These are phyloP conservation scores for Drosophila ananassae DNA, from an alignment of 1,140 invertebrate species.

Conservation along the genomic window DNA sequence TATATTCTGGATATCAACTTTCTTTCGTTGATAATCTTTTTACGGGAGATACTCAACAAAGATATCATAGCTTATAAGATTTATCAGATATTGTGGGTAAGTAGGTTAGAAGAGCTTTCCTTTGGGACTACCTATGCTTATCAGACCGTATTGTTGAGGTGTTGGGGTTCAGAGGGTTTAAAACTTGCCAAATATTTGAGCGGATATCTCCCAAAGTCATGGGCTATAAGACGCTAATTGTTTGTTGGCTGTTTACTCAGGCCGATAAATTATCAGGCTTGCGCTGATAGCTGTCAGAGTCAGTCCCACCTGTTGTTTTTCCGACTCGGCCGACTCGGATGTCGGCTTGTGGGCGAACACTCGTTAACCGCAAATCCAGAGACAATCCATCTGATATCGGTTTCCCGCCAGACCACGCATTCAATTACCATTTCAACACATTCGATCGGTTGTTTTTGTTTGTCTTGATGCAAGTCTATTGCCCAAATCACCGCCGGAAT, in stretches of 20 bases:
- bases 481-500: background rate
- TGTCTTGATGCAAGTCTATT: conserved; percentile 13
- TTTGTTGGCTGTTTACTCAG: conserved; percentile 14
- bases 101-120: background rate
- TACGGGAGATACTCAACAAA: background rate
- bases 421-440: conserved; percentile 51
- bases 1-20: background rate
- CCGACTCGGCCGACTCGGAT: background rate
- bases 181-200: background rate
- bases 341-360: conserved; percentile 23
- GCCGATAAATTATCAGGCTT: conserved; percentile 26
- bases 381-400: conserved; percentile 33
- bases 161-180: background rate
- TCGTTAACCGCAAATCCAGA: conserved; percentile 34
- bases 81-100: background rate
- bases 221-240: conserved; percentile 3
- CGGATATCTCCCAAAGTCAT: conserved; percentile 5
- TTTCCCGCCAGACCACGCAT: conserved; percentile 41
- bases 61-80: too few species aligned
- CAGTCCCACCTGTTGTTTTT: conserved; percentile 22
- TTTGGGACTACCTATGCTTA: background rate
- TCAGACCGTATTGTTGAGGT: background rate
- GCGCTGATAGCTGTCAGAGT: conserved; percentile 27
- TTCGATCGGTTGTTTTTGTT: background rate
- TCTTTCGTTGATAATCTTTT: background rate